Evolutionary conservation across 23 tunicate genomes (phyloP).

Genomic region (Corella eumyota): DNA sequence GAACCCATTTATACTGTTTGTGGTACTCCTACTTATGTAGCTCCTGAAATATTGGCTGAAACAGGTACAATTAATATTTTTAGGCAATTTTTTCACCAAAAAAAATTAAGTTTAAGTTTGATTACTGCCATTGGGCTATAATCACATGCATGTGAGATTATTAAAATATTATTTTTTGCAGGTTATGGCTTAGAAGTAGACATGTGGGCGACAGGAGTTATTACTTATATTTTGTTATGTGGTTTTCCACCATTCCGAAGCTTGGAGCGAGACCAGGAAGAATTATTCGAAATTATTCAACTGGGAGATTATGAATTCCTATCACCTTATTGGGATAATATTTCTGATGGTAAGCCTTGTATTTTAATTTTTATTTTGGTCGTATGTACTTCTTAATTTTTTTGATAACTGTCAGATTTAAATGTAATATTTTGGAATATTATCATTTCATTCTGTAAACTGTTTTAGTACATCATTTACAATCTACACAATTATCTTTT

Average conservation of each 20-base stretch:
- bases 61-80: too few relatives aligned
- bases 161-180: not conserved
- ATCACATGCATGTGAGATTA: too few relatives aligned
- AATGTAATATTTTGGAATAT: not conserved
- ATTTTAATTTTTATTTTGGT: too few relatives aligned
- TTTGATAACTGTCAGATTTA: not conserved
- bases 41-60: conserved; percentile 91
- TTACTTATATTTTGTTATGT: conserved; percentile 87
- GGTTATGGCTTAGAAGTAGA: conserved; percentile 85
- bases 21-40: conserved; percentile 98
- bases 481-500: too few relatives aligned
- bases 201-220: conserved; percentile 93
- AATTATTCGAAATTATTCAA: conserved; percentile 86
- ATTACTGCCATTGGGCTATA: too few relatives aligned
- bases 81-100: not conserved
- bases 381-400: not conserved
- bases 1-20: conserved; percentile 92
- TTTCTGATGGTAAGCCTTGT: conserved; percentile 66
- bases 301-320: conserved; percentile 96
- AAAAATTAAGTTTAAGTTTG: too few relatives aligned
- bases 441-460: too few relatives aligned
- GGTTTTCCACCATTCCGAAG: conserved; percentile 96
- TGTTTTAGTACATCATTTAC: too few relatives aligned
- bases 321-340: conserved; percentile 97
- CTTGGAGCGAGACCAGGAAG: conserved; percentile 84